A percentile compares a stretch with the other conserved stretches of the same genome.
phyloP scores from a whole-genome alignment of 2,888 invertebrate genomes.

The Chrysomela aeneicollis region DNA sequence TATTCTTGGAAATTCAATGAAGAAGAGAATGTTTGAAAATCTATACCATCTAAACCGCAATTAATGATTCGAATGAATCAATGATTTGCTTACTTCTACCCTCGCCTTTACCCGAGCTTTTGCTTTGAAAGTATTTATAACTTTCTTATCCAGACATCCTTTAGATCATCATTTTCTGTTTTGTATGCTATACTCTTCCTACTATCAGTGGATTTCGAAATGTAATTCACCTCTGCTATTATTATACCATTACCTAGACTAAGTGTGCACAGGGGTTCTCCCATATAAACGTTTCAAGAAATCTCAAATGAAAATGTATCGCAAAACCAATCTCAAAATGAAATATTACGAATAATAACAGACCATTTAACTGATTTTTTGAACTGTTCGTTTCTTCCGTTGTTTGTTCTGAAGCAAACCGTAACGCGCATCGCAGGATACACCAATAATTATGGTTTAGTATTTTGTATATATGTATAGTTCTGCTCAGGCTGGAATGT shows the following conservation, averaged over 20 bases:
- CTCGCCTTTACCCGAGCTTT: no score
- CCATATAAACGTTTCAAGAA: neutral
- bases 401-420: conserved; percentile 58
- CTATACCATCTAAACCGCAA: no score
- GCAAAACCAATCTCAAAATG: conserved; percentile 41
- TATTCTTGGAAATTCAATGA: no score
- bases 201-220: no score
- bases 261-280: neutral
- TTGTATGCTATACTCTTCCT: no score
- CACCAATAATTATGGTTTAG: conserved; percentile 34
- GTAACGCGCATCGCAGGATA: conserved; percentile 53
- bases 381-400: conserved; percentile 57
- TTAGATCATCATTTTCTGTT: no score
- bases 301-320: neutral
- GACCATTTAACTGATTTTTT: conserved; percentile 51
- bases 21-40: no score
- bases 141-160: no score
- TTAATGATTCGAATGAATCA: no score
- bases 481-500: neutral
- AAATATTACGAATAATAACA: conserved; percentile 59
- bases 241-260: neutral
- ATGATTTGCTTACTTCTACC: no score
- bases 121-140: no score
- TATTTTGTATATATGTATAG: neutral
- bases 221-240: no score